A percentile compares a stretch with the other conserved stretches of the same genome.
phyloP scores from a whole-genome alignment of 2,888 invertebrate species.

The Rhingia campestris region DNA sequence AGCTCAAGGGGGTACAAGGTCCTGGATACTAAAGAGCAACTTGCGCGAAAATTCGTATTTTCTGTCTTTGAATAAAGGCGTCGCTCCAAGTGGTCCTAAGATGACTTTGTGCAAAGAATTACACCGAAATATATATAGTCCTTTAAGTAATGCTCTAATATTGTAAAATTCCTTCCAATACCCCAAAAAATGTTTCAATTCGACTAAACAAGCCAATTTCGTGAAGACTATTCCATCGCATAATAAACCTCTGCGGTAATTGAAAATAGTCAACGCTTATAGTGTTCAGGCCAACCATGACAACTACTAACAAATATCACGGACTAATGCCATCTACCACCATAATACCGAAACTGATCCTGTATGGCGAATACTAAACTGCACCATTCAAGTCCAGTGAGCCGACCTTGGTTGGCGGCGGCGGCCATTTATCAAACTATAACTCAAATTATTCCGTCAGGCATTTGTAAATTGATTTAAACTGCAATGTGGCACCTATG shows the following conservation, averaged over 20 bases:
- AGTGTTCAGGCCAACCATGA: conserved; percentile 1
- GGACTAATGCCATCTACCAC: conserved; percentile 6
- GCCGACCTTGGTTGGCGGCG: not conserved
- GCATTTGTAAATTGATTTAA: conserved; percentile 31
- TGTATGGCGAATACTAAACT: not conserved
- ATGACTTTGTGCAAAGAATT: too few species aligned
- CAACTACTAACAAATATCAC: conserved; percentile 19
- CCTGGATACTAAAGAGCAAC: too few species aligned
- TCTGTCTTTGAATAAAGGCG: too few species aligned
- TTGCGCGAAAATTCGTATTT: too few species aligned
- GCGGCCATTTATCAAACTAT: conserved; percentile 6
- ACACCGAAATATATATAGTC: too few species aligned
- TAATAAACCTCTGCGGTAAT: conserved; percentile 6
- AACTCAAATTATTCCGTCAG: conserved; percentile 31
- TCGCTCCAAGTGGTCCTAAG: too few species aligned
- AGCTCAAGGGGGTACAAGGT: too few species aligned
- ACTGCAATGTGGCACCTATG: conserved; percentile 31
- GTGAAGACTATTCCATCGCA: not conserved
- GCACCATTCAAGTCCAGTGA: not conserved
- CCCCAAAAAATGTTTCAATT: too few species aligned
- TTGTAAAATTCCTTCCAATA: too few species aligned
- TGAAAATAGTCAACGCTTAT: not conserved
- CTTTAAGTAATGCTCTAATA: too few species aligned
- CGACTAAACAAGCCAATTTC: too few species aligned
- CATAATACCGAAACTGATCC: conserved; percentile 1